Base-by-base conservation (phyloP, 1,140 invertebrate genomes). In the Dendrolimus kikuchii region DNA sequence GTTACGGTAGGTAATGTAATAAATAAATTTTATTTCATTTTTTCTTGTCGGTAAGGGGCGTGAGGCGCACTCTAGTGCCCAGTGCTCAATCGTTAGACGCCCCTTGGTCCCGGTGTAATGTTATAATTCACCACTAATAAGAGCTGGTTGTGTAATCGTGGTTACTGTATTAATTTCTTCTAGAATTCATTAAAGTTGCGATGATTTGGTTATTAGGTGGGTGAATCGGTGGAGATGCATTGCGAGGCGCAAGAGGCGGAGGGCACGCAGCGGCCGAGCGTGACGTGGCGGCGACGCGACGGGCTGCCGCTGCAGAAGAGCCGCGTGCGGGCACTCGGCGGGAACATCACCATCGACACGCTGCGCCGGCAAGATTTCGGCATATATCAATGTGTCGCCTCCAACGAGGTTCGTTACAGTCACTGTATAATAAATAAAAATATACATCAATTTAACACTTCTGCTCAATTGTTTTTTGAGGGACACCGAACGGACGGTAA, bases 311-410 rank as follows among this genome's bases (percentile, higher is more conserved):
- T 97, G 57, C 95, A 95, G 72, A 92, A 93, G 63, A 94, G 91
- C 62, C 90, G 96, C 37, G 91, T 94, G 5, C 91, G 93, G 70
- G 90, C 93, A 42, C 86, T 91, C 5, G 94, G 93, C 37, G 96
- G 97, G 0, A 98, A 98, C 88, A 92, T 99, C 59, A 98, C 96
- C 47, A 96, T 99, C 57, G 94, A 95, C 60, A 93, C 93, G 60
- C 88, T 99, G 47, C 89, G 93, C 4, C 91, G 97, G 40, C 91
- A 93, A 46, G 98, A 99, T 87, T 97, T 98, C 79, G 97, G 97
- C 5, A 93, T 92, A 69, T 99, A 99, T 82, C 96, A 99, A 82
- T 99, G 98, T 86, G 93, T 98, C 51, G 95, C 96, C 4, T 93
- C 92, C 54, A 99, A 99, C 84, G 96, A 98, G 88, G 86, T 86